Base-by-base conservation (phyloP, 2,113 vertebrate genomes). In the Chloroceryle aenea region DNA sequence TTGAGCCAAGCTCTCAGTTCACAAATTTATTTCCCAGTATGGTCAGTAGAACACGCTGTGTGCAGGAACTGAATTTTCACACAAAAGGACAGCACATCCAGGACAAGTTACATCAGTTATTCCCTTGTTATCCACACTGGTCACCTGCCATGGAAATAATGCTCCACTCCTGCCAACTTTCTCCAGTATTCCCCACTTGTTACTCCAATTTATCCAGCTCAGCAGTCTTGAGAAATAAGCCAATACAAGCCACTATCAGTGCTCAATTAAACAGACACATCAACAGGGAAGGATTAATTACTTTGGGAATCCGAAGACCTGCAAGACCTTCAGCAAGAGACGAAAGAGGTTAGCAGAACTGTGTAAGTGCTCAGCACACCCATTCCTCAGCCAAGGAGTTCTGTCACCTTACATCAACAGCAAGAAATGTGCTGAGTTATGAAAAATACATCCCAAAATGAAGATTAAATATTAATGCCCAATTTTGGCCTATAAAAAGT, bases 61-160 rank as follows among this genome's bases (percentile, higher is more conserved):
- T 14, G 8, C 42, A 62, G 58, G 52, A 82, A 78, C 5, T 2
- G 5, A 79, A 16, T 14, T 79, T 48, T 40, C 27, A 23, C 22
- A 29, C 1, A 9, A 15, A 58, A 53, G 34, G 8, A 56, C 0
- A 0, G 32, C 29, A 72, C 3, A 16, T 34, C 19, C 72, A 19
- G 15, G 20, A 7, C 8, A 69, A 71, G 27, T 45, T 18, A 69
- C 14, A 21, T 53, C 6, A 63, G 12, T 69, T 91, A 64, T 12
- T 48, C 19, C 32, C 30, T 90, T 29, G 12, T 45, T 50, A 82
- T 8, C 66, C 18, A 43, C 4, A 68, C 2, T 1, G 1, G 5
- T 34, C 42, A 92, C 16, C 59, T 62, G 10, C 1, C 48, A 19
- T 15, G 23, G n/a, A 80, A 85, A 59, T 19, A 69, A 62, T 2